These are phyloP conservation scores for Ranitomeya imitator DNA, from an alignment of 2,113 vertebrate genomes.

Conservation along the genomic window DNA sequence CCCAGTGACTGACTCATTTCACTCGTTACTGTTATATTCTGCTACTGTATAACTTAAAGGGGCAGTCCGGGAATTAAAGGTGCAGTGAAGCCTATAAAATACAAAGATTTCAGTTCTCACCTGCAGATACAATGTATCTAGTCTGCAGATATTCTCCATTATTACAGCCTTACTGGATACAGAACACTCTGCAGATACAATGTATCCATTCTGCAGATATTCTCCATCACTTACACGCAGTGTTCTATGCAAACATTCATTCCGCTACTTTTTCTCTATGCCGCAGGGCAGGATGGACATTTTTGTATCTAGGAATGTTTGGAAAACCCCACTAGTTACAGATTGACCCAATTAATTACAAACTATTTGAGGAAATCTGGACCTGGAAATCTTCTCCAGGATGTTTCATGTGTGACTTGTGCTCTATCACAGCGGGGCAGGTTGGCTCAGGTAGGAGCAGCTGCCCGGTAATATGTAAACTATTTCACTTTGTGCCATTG, in stretches of 20 bases:
- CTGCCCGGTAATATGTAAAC: slow-evolving; percentile 13
- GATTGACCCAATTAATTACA: slow-evolving; percentile 32
- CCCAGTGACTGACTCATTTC: not conserved
- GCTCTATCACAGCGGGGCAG: not conserved
- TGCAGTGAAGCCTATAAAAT: too few species aligned
- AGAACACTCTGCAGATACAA: too few species aligned
- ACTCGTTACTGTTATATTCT: not conserved
- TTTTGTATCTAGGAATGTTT: slow-evolving; percentile 11
- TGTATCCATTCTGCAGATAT: too few species aligned
- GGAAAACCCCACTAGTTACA: slow-evolving; percentile 7
- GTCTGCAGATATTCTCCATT: too few species aligned
- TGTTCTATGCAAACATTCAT: too few species aligned
- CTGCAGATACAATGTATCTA: too few species aligned
- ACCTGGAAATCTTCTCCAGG: not conserved
- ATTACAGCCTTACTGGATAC: too few species aligned
- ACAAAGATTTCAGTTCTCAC: too few species aligned
- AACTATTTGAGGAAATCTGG: slow-evolving; percentile 24
- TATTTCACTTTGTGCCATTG: not conserved
- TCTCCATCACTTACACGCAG: too few species aligned
- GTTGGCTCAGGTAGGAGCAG: not conserved
- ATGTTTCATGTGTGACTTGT: slow-evolving; percentile 6
- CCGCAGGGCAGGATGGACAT: not conserved
- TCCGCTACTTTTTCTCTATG: not conserved
- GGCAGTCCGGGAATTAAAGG: too few species aligned
- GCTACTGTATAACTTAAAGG: not conserved